Base-by-base conservation (phyloP, 2,113 vertebrate genomes). In the Dasyprocta punctata region DNA sequence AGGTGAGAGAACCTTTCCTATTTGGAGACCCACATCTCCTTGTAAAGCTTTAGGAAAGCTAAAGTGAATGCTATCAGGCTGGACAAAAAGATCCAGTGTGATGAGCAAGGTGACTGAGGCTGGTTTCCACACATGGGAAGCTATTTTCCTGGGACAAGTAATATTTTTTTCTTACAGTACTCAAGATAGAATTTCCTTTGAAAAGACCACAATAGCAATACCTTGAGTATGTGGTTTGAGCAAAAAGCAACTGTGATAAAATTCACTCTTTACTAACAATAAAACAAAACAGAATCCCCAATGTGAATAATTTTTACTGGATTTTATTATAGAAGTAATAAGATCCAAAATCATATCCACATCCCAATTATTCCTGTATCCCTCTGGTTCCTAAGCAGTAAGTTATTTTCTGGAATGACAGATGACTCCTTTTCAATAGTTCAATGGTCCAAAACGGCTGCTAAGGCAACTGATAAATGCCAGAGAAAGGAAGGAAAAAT, bases 131-230 rank as follows among this genome's bases (percentile, higher is more conserved):
- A 73, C 41, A 77, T 3, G 10, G 24, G 19, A 75, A 30, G 28
- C 56, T 93, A 54, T 61, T 93, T 95, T 44, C 41, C 69, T 81
- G 49, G 17, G 41, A 80, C 19, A 82, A 36, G 24, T 60, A 86
- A 61, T 47, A 52, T 24, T 10, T 16, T 88, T 73, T 93, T 78
- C 22, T 92, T 52, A 33, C 17, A 28, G 9, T 65, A 86, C 44
- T 14, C 36, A 63, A 86, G 71, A 90, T n/a, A 91, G 67, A 96
- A 95, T 92, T 90, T 97, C 44, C 71, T 52, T 52, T 84, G 47
- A 13, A 84, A 69, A 90, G 11, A 61, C 22, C 41, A 63, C 28
- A 44, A 12, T 41, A 87, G 65, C 12, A 83, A 44, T 60, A 49
- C 73, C 30, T n/a, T n/a, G 26, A 75, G 26, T 73, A 30, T n/a